These are phyloP conservation scores for Atta texana DNA, from an alignment of 1,140 invertebrate species.

Conservation along the genomic window DNA sequence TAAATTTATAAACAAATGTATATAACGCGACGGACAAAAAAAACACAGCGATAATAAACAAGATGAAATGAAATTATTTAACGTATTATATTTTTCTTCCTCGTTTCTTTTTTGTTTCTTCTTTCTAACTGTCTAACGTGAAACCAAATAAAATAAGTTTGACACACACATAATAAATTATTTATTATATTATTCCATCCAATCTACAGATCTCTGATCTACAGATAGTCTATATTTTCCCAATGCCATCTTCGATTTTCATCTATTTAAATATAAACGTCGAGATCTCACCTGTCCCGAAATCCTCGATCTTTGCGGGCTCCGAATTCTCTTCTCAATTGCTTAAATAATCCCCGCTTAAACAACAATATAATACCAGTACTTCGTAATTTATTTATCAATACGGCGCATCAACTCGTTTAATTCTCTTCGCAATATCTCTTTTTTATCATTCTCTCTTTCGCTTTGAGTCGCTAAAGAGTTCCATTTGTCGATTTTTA, in stretches of 20 bases:
- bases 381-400: constrained; percentile 37
- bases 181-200: neutral
- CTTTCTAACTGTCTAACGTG: neutral
- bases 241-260: neutral
- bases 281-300: constrained; percentile 11
- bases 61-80: neutral
- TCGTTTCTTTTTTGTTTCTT: neutral
- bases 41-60: neutral
- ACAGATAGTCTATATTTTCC: neutral
- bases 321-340: constrained; percentile 18
- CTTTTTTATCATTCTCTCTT: neutral
- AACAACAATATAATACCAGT: neutral
- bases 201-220: neutral
- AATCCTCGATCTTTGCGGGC: neutral
- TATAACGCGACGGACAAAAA: neutral
- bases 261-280: constrained; percentile 32
- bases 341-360: neutral
- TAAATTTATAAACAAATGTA: neutral
- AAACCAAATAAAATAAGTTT: neutral
- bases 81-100: neutral
- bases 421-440: constrained; percentile 10
- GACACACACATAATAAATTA: neutral
- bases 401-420: neutral
- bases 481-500: neutral
- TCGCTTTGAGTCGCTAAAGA: neutral